phyloP scores from a whole-genome alignment of 2,113 vertebrate genomes.

The Rafetus swinhoei region DNA sequence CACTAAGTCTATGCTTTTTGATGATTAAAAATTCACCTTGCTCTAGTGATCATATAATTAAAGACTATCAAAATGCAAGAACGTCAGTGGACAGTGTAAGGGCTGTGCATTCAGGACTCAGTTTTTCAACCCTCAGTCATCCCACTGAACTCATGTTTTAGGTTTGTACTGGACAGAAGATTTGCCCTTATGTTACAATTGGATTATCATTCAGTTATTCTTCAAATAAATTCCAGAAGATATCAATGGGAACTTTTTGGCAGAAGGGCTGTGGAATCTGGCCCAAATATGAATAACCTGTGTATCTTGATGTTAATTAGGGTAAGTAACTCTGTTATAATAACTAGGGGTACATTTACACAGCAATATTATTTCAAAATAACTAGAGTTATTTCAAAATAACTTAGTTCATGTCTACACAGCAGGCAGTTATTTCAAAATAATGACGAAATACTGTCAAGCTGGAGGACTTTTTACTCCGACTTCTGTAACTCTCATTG shows the following conservation, averaged over 20 bases:
- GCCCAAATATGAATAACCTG: not conserved
- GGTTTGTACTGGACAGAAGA: not conserved
- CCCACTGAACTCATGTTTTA: fast-evolving
- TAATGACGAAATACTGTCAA: too few relatives aligned
- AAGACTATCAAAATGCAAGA: fast-evolving
- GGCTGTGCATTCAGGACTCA: not conserved
- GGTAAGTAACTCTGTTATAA: not conserved
- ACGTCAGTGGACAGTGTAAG: not conserved
- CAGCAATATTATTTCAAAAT: too few relatives aligned
- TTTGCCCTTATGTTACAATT: fast-evolving
- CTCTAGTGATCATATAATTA: not conserved
- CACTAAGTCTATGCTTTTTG: not conserved
- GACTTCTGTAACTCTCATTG: too few relatives aligned
- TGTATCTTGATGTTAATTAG: not conserved
- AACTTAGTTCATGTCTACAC: too few relatives aligned
- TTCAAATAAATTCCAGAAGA: not conserved
- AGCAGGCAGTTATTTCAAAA: too few relatives aligned
- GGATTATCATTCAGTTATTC: not conserved
- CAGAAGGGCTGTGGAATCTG: not conserved
- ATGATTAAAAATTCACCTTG: not conserved
- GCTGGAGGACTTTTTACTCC: too few relatives aligned
- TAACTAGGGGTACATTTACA: too few relatives aligned
- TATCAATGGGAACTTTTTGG: not conserved
- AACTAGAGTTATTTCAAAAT: too few relatives aligned
- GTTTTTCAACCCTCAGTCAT: not conserved